Percentiles rank a stretch among this genome's conserved stretches.
These are phyloP conservation scores for Nothobranchius furzeri DNA, from an alignment of 2,113 vertebrate genomes.

Conservation along the genomic window DNA sequence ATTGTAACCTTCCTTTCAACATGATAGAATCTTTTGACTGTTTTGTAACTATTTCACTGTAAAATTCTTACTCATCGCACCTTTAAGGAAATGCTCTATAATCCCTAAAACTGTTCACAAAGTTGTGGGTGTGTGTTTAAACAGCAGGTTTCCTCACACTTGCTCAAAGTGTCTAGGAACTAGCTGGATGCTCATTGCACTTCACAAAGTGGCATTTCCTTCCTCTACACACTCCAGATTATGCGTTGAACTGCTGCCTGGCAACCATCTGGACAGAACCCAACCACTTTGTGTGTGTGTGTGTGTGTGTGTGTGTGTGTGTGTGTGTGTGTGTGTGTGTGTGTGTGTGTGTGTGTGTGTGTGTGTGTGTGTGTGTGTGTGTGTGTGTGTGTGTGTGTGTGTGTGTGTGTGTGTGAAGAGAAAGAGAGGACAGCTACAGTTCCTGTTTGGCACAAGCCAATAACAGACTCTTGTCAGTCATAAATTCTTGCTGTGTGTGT, in stretches of 20 bases:
- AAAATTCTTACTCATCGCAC: too few species aligned
- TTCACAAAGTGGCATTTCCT: slow-evolving; percentile 76
- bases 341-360: too few species aligned
- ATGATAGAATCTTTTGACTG: too few species aligned
- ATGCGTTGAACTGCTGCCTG: slow-evolving; percentile 71
- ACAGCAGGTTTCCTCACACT: slow-evolving; percentile 33
- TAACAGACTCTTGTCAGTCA: slow-evolving; percentile 34
- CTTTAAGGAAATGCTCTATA: not conserved
- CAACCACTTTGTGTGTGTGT: slow-evolving; percentile 61
- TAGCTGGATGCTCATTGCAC: slow-evolving; percentile 65
- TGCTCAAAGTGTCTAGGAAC: slow-evolving; percentile 55
- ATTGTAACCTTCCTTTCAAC: too few species aligned
- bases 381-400: too few species aligned
- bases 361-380: too few species aligned
- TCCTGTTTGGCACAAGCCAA: slow-evolving; percentile 46
- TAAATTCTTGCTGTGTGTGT: slow-evolving; percentile 45
- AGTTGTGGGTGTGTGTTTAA: slow-evolving; percentile 38
- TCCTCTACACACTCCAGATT: slow-evolving; percentile 76
- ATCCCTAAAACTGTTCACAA: slow-evolving; percentile 30
- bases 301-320: slow-evolving; percentile 11
- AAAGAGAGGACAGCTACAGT: slow-evolving; percentile 31
- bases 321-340: too few species aligned
- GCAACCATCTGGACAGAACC: slow-evolving; percentile 73
- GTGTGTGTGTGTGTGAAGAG: too few species aligned
- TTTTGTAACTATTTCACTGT: too few species aligned